phyloP scores from a whole-genome alignment of 35 echinoderm and acorn worm genomes.

The Strongylocentrotus purpuratus region DNA sequence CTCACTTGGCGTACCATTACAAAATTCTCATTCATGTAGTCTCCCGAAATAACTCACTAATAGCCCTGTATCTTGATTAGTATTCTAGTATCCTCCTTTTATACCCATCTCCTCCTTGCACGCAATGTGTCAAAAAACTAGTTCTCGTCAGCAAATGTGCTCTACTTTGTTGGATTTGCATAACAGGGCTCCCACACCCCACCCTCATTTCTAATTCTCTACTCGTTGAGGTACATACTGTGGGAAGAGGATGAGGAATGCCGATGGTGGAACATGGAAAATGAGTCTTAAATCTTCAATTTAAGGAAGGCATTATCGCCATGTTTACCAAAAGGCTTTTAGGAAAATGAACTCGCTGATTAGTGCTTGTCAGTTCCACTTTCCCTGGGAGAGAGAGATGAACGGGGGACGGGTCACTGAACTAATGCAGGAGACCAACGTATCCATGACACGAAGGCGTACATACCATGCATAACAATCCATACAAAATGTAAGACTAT shows the following conservation, averaged over 20 bases:
- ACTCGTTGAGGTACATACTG: neutral
- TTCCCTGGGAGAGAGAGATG: neutral
- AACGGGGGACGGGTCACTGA: neutral
- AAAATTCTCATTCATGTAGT: neutral
- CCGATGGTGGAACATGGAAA: neutral
- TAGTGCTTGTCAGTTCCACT: neutral
- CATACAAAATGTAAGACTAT: too few species aligned
- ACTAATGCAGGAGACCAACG: neutral
- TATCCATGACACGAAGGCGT: neutral
- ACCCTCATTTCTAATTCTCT: neutral
- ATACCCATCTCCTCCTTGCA: neutral
- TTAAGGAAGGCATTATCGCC: neutral
- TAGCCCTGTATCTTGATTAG: neutral
- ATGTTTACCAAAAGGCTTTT: conserved; percentile 12
- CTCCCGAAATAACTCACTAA: neutral
- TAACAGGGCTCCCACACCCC: neutral
- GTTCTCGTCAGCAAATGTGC: neutral
- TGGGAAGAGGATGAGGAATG: neutral
- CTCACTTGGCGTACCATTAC: neutral
- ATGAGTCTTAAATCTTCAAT: neutral
- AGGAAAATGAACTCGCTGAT: neutral
- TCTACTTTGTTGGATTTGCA: neutral
- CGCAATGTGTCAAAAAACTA: neutral
- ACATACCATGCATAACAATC: too few species aligned
- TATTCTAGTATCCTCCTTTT: neutral